Evolutionary conservation across 2,797 vertebrate genomes (phyloP), one percentile per base, ranked within the genome.

Genomic region (Acestrorhynchus altus): DNA sequence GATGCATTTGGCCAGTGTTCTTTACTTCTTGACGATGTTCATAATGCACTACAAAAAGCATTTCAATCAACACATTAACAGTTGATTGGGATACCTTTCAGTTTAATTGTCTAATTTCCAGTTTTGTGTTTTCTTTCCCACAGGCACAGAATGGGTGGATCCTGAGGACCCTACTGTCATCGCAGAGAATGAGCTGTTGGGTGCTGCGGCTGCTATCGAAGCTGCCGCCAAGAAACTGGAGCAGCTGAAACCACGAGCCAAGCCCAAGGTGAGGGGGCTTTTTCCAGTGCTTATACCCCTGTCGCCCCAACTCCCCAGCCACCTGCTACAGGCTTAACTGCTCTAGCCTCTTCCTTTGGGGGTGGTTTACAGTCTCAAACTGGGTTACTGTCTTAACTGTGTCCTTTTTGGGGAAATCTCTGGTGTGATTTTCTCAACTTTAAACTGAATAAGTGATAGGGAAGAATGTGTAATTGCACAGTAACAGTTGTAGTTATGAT

Each of bases 201-300:
- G 95, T 2, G 95, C 95, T 0, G 95, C 95, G 0, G 95, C 95
- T 0, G 95, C 95, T 69, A 96, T 96, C 18, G 95, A 96, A 77
- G 95, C 95, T 8, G 95, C 95, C 0, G 95, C 95, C 85, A 96
- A 95, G 89, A 96, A 96, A 86, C 87, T 96, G 81, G 95, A 96
- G 87, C 95, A 96, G 88, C 91, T 96, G 79, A 95, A 95, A 77
- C 95, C 95, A 0, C 89, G 95, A 6, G 94, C 95, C 85, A 96
- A 96, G 69, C 95, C 95, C 75, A 96, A 96, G 94, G 95, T 95
- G 86, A 89, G 82, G 18, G 76, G 79, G 68, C 65, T 78, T 84
- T 88, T 86, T 83, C 76, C 82, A 56, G 26, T 39, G 2, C 44
- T 24, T 31, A 51, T 57, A 84, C 85, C 83, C 51, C 18, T 18